Base-by-base conservation (phyloP, 2,113 vertebrate genomes). In the Antigone vipio region DNA sequence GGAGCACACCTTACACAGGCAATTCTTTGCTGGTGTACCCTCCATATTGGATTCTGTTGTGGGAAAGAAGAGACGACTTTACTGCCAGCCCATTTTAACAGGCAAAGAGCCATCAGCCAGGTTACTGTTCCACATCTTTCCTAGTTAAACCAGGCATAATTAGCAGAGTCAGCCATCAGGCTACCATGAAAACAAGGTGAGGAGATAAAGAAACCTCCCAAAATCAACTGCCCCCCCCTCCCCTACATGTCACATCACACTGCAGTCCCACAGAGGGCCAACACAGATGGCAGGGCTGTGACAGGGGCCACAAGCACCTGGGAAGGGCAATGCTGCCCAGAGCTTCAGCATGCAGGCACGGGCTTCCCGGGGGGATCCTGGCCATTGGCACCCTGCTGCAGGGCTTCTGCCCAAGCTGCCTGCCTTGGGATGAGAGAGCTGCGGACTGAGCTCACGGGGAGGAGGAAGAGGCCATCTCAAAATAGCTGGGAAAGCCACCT, bases 281-380 rank as follows among this genome's bases (percentile, higher is more conserved):
- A 20, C 11, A 10, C 0, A 1, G 30, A 21, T 8, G 21, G n/a
- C 50, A 64, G 15, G 16, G 35, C n/a, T 9, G 59, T 1, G 19
- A 11, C 20, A 42, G 32, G 16, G 44, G 9, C 34, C 88, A 22
- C 15, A 4, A 44, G 34, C 45, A 22, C 34, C 29, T 4, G 19
- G 10, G n/a, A 47, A 59, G 13, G 44, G 18, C 29, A 52, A 10
- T 1, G 5, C 19, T 24, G 34, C 45, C 44, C 44, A 34, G 32
- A 2, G 1, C 21, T 27, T 27, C 32, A 15, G 32, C 0, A 0
- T 9, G 24, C 2, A 5, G 60, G 26, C 32, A 12, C 13, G 13
- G 38, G 27, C 53, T 24, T 11, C 17, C 52, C 44, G 6, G 2
- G 53, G 19, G 18, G 9, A 56, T 7, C 15, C 45, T 1, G 15